These are phyloP conservation scores for Periophthalmus modestus DNA, from an alignment of 2,113 vertebrate species.

Conservation along the genomic window DNA sequence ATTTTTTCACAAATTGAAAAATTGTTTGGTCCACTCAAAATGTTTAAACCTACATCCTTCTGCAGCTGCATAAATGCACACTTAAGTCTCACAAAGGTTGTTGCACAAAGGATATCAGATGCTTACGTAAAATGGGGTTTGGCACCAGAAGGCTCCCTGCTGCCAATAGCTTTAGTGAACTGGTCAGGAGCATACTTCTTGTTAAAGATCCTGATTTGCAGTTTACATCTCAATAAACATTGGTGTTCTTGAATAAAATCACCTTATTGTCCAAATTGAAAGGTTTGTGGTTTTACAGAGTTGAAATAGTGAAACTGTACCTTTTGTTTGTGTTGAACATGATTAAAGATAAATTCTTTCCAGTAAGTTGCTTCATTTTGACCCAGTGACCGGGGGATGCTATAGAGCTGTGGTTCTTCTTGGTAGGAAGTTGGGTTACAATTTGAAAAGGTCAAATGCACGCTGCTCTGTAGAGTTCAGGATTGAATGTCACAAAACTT, in stretches of 20 bases:
- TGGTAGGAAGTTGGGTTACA: background rate
- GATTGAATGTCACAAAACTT: too few species aligned
- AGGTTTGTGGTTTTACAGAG: background rate
- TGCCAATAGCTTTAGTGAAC: slow-evolving; percentile 3
- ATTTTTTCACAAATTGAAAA: background rate
- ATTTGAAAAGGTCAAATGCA: background rate
- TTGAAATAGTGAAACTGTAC: slow-evolving; percentile 12
- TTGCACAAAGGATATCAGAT: background rate
- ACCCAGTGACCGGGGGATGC: background rate
- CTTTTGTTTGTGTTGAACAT: slow-evolving; percentile 7
- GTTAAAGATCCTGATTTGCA: slow-evolving; percentile 1
- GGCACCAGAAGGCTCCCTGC: background rate
- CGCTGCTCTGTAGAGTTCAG: background rate
- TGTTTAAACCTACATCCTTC: background rate
- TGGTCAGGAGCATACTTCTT: background rate
- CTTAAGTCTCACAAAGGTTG: background rate
- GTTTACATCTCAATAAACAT: background rate
- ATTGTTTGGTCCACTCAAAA: background rate
- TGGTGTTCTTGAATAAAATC: slow-evolving; percentile 1
- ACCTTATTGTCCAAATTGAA: slow-evolving; percentile 1
- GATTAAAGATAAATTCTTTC: background rate
- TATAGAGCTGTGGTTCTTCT: background rate
- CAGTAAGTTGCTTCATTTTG: background rate
- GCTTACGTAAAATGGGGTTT: background rate
- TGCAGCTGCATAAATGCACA: background rate